Base-by-base conservation (phyloP, 1,140 invertebrate species). In the Platyura marginata region DNA sequence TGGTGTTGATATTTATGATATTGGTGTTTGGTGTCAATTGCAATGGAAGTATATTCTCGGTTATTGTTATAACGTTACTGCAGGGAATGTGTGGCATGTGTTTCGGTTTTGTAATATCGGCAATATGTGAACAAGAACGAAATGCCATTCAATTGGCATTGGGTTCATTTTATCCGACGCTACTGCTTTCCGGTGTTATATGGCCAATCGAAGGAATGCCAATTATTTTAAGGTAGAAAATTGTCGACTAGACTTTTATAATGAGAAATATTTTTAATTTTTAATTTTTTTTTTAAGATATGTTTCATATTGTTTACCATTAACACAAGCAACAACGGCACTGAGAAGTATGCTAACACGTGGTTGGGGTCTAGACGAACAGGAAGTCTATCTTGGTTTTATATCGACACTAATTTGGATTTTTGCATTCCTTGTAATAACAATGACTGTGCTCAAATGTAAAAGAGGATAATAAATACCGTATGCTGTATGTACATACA, bases 81-180 rank as follows among this genome's bases (percentile, higher is more conserved):
- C 80, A 84, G 61, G 90, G 87, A 43, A 69, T 91, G 9, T 92
- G 88, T 57, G 92, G 91, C 50, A 95, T 95, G 91, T 84, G 83
- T 54, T 91, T 91, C 59, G 82, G 82, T 40, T 83, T 95, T 61
- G 79, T 94, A n/a, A 92, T 93, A 49, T 94, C 89, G 5, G 81
- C 86, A 9, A 73, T 91, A 21, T 91, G 87, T 62, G 84, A 91
- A 53, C 72, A 90, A 46, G 90, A 96, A 65, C 75, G 85, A 45
- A 91, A 91, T 58, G 91, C 91, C 13, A 94, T 94, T 49, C 90
- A 95, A 62, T 60, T 94, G 42, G 86, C 91, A 3, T 68, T 96
- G 10, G 91, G 91, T 37, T 90, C 86, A 46, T 94, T 96, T 64
- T 93, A 95, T 63, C 91, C 91, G 3, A 91, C 87, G 32, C 69